phyloP scores from a whole-genome alignment of 2,797 vertebrate species.

The Phataginus tetradactyla region DNA sequence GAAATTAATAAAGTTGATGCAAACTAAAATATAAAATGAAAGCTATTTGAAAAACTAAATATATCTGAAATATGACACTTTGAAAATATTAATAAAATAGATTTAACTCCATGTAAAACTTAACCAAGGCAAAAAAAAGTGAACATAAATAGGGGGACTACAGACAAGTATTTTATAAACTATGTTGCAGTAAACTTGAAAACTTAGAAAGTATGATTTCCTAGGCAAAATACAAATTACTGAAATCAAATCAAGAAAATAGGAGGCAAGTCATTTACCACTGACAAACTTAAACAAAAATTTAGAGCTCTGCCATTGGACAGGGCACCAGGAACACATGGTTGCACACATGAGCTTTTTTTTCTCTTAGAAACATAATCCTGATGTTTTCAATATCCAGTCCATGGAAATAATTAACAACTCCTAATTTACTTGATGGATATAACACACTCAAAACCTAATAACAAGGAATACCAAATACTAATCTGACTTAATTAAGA shows the following conservation, averaged over 20 bases:
- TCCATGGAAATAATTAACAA: neutral
- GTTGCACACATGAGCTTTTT: neutral
- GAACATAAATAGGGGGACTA: no score
- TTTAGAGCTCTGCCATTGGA: neutral
- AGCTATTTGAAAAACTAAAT: neutral
- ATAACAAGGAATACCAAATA: neutral
- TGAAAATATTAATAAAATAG: neutral
- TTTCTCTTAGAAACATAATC: neutral
- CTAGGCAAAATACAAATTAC: neutral
- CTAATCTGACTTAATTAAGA: neutral
- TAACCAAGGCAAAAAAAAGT: neutral
- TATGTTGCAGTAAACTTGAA: neutral
- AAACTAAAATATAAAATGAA: neutral
- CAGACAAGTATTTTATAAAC: neutral
- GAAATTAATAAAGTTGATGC: neutral
- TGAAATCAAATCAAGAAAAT: neutral
- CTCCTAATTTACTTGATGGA: neutral
- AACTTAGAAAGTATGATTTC: neutral
- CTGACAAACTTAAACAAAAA: neutral
- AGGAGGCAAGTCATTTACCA: neutral
- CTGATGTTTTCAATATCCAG: neutral
- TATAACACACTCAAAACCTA: neutral
- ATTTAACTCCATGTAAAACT: neutral
- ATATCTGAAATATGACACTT: neutral
- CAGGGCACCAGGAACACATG: neutral